phyloP scores from a whole-genome alignment of 1,140 invertebrate genomes.

The Trinorchestia longiramus region DNA sequence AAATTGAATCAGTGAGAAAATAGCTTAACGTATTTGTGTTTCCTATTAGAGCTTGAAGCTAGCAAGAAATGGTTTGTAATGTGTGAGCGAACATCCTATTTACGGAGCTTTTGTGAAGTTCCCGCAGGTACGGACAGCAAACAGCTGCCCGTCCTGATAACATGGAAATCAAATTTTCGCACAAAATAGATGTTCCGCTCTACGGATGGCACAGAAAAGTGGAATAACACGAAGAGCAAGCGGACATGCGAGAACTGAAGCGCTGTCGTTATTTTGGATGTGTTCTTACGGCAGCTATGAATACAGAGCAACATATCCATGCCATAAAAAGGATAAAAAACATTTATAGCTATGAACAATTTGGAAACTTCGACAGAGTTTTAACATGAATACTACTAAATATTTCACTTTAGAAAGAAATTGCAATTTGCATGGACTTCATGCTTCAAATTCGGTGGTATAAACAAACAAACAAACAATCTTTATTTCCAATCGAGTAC shows the following conservation, averaged over 20 bases:
- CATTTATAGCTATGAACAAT: no score
- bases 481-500: no score
- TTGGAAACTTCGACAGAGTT: no score
- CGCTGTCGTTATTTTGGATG: not conserved
- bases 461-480: no score
- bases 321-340: no score
- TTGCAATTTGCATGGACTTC: no score
- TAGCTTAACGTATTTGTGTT: not conserved
- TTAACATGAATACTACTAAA: no score
- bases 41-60: not conserved
- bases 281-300: not conserved
- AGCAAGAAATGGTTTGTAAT: not conserved
- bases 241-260: not conserved
- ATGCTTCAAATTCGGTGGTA: no score
- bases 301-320: not conserved
- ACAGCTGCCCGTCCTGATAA: constrained; percentile 41
- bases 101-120: constrained; percentile 26
- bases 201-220: not conserved
- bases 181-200: constrained; percentile 9
- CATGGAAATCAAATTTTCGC: constrained; percentile 49
- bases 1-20: not conserved
- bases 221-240: not conserved
- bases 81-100: constrained; percentile 42
- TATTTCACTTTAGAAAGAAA: no score
- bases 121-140: not conserved